Percentiles rank a stretch among this genome's conserved stretches.
Conservation (phyloP, 1,140 invertebrate species). For the Cydia amplana region DNA sequence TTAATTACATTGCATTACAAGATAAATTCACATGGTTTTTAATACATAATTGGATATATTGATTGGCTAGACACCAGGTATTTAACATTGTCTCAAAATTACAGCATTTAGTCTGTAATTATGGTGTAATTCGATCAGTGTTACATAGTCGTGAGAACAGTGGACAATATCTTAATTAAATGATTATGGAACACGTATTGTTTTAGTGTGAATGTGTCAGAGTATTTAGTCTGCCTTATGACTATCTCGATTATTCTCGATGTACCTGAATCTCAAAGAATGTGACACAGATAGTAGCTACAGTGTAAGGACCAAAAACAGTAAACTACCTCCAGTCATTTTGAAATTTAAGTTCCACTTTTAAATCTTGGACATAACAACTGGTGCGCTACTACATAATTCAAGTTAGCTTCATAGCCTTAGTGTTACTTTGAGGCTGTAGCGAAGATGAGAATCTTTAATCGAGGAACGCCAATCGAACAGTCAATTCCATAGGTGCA, state of each 20-base stretch:
- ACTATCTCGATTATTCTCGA: conserved; percentile 24
- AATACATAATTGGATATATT: conserved; percentile 23
- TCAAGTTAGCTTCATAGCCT: too few relatives aligned
- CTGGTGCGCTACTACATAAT: too few relatives aligned
- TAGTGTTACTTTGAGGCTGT: too few relatives aligned
- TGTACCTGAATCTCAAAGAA: not conserved
- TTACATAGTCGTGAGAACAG: conserved; percentile 26
- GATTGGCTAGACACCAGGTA: conserved; percentile 7
- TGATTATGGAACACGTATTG: conserved; percentile 10
- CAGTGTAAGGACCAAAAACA: not conserved
- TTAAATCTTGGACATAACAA: too few relatives aligned
- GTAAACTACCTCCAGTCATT: not conserved
- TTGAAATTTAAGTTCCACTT: not conserved
- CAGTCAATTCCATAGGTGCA: too few relatives aligned
- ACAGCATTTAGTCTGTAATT: conserved; percentile 24
- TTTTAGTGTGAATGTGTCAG: not conserved
- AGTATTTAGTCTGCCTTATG: not conserved
- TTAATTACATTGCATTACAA: not conserved
- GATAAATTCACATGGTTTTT: conserved; percentile 20
- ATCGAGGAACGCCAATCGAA: too few relatives aligned
- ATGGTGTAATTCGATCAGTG: conserved; percentile 20
- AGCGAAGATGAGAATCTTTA: too few relatives aligned
- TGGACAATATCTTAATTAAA: conserved; percentile 31
- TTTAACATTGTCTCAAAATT: conserved; percentile 25
- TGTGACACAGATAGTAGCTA: conserved; percentile 8